Evolutionary conservation across 2,888 invertebrate species (phyloP).

Genomic region (Ophioninae sp.): DNA sequence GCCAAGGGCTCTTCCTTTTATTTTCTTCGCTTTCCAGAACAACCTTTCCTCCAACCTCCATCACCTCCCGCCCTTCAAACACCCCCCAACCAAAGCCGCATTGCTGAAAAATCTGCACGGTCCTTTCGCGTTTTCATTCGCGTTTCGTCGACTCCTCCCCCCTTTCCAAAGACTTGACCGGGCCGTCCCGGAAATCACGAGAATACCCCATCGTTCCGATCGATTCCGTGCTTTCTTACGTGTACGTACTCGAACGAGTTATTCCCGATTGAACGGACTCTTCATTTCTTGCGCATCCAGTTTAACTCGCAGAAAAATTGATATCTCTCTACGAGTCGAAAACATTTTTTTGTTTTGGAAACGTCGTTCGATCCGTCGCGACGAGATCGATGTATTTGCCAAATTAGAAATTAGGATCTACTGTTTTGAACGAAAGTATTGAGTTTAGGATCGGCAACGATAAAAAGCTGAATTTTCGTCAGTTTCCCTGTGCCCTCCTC

Average conservation of each 20-base stretch:
- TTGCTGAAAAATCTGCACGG: slow-evolving; percentile 34
- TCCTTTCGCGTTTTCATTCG: slow-evolving; percentile 23
- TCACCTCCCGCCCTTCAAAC: no score
- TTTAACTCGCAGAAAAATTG: slow-evolving; percentile 14
- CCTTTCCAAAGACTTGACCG: background rate
- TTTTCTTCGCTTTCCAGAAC: slow-evolving; percentile 37
- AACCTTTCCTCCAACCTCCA: slow-evolving; percentile 6
- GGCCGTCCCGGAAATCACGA: slow-evolving; percentile 49
- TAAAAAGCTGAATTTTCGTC: no score
- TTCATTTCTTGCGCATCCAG: background rate
- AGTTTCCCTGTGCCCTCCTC: no score
- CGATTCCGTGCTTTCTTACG: slow-evolving; percentile 38
- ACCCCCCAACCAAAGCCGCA: no score
- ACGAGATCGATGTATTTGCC: no score
- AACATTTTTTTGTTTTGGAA: background rate
- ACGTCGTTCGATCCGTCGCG: no score
- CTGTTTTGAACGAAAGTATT: no score
- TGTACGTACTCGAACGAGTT: slow-evolving; percentile 4
- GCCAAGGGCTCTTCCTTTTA: slow-evolving; percentile 32
- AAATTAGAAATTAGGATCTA: no score
- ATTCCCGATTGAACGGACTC: slow-evolving; percentile 32
- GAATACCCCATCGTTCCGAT: slow-evolving; percentile 52
- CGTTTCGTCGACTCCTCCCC: slow-evolving; percentile 13
- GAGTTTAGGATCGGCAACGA: no score
- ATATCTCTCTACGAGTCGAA: background rate